Percentiles rank a stretch among this genome's conserved stretches.
These are phyloP conservation scores for Euplagia quadripunctaria DNA, from an alignment of 2,888 invertebrate species.

Conservation along the genomic window DNA sequence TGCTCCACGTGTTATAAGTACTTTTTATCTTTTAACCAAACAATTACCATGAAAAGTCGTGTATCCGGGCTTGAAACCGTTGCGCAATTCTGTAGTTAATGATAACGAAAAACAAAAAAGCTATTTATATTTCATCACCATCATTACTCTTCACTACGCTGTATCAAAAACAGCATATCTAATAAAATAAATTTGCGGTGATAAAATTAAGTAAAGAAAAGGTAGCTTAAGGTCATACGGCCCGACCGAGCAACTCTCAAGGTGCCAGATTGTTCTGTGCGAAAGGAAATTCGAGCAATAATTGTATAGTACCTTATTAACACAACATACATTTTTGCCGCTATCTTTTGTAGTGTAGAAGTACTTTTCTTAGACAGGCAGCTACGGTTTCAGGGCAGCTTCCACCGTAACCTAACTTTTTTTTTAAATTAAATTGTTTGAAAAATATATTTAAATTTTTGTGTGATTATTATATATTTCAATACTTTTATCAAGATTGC, in stretches of 20 bases:
- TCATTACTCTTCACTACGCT: not conserved
- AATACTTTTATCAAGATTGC: not conserved
- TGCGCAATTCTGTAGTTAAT: not conserved
- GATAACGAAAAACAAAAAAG: too few species aligned
- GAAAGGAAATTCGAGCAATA: not conserved
- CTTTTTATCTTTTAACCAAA: not conserved
- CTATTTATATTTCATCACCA: too few species aligned
- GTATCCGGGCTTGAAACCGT: not conserved
- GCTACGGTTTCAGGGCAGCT: too few species aligned
- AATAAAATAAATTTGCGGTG: too few species aligned
- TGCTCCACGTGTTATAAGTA: not conserved
- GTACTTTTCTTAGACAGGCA: not conserved
- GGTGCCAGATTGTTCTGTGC: not conserved
- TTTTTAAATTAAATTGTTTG: too few species aligned
- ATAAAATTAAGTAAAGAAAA: not conserved
- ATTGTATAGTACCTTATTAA: not conserved
- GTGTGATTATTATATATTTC: not conserved
- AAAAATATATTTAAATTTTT: too few species aligned
- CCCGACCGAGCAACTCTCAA: not conserved
- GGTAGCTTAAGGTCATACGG: not conserved
- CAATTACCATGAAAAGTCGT: not conserved
- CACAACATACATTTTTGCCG: not conserved
- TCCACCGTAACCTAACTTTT: not conserved
- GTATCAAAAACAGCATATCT: too few species aligned
- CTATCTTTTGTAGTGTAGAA: not conserved